Conservation (phyloP, 2,797 vertebrate genomes). For the Urocyon cinereoargenteus region DNA sequence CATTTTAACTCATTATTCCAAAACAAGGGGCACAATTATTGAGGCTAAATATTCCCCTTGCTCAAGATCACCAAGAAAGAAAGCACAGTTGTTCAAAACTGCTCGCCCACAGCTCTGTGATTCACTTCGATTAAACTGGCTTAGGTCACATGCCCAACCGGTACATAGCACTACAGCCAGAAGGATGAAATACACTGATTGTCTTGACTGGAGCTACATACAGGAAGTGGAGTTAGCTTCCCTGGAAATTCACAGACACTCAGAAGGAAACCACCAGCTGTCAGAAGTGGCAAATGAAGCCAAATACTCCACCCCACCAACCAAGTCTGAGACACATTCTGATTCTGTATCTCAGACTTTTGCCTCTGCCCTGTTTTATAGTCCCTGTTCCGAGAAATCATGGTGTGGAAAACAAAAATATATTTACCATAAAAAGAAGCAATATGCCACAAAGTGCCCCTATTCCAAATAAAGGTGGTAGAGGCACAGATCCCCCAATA, state of each 20-base stretch:
- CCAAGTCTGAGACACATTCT: background rate
- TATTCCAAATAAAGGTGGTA: background rate
- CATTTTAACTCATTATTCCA: background rate
- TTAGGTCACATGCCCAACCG: background rate
- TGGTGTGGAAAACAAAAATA: background rate
- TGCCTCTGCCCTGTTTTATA: background rate
- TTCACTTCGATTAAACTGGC: background rate
- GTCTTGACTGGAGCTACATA: background rate
- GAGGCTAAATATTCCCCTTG: background rate
- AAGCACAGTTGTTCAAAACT: background rate
- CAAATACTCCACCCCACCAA: background rate
- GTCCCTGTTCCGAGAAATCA: background rate
- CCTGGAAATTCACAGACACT: background rate
- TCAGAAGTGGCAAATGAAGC: background rate
- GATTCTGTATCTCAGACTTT: background rate
- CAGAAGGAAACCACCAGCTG: background rate
- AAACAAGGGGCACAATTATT: background rate
- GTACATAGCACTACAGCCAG: background rate
- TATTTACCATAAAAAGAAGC: background rate
- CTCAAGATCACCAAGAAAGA: background rate
- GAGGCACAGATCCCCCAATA: background rate
- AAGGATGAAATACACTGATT: background rate
- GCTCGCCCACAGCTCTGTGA: background rate
- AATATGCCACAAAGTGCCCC: background rate
- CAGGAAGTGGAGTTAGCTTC: background rate